A percentile compares a stretch with the other conserved stretches of the same genome.
phyloP scores from a whole-genome alignment of 1,140 invertebrate species.

The Scaptomyza pallida region DNA sequence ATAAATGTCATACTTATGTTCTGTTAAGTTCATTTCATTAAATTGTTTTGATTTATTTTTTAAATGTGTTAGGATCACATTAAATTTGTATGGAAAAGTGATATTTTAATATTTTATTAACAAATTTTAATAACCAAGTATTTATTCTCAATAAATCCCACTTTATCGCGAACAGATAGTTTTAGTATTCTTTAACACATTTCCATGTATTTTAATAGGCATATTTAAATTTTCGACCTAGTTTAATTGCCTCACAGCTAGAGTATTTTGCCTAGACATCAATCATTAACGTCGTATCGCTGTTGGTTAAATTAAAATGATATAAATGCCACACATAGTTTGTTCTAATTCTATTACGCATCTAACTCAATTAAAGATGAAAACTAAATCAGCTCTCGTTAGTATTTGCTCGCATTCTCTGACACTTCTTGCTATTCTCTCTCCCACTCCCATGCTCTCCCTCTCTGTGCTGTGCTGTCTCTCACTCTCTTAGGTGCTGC shows the following conservation, averaged over 20 bases:
- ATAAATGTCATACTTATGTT: not conserved
- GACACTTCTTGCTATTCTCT: no score
- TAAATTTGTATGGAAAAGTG: no score
- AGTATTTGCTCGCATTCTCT: no score
- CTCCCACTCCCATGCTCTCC: not conserved
- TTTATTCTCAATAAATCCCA: no score
- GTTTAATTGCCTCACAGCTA: no score
- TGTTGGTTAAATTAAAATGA: constrained; percentile 50
- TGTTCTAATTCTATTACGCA: constrained; percentile 73
- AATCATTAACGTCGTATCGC: not conserved
- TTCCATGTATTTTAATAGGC: no score
- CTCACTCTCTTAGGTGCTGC: constrained; percentile 10
- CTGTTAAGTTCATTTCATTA: not conserved
- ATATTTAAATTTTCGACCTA: no score
- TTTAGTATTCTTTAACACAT: no score
- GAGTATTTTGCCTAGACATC: not conserved
- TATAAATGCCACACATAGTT: constrained; percentile 59
- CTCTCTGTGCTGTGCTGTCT: not conserved
- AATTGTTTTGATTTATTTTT: not conserved
- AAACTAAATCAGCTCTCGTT: constrained; percentile 13
- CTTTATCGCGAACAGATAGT: no score
- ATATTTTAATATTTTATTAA: no score
- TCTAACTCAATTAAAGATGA: constrained; percentile 72
- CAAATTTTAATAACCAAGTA: no score
- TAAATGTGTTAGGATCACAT: no score